These are phyloP conservation scores for Euthynnus affinis DNA, from an alignment of 2,797 vertebrate species.

Conservation along the genomic window DNA sequence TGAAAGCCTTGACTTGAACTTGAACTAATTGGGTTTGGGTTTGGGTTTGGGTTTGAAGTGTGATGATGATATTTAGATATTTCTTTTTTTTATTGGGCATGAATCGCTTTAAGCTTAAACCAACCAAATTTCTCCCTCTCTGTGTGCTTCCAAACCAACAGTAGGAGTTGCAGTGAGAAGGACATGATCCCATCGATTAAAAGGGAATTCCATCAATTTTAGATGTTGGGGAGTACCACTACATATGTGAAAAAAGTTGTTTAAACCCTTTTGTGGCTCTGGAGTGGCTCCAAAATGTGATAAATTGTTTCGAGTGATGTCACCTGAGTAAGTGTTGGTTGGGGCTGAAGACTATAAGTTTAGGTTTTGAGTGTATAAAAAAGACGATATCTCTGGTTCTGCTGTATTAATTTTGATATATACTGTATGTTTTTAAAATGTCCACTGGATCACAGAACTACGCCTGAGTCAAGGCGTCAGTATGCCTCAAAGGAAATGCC, in stretches of 20 bases:
- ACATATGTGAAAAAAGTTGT: background rate
- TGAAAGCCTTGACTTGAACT: background rate
- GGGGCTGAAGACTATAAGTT: too few species aligned
- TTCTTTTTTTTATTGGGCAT: background rate
- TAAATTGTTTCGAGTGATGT: too few species aligned
- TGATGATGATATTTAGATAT: background rate
- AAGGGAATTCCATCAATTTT: too few species aligned
- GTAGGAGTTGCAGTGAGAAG: background rate
- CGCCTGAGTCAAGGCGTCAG: background rate
- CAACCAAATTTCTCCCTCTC: background rate
- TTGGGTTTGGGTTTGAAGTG: background rate
- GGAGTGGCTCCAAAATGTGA: background rate
- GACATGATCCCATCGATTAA: background rate
- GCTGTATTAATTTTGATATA: too few species aligned
- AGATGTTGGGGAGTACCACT: too few species aligned
- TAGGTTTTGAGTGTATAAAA: too few species aligned
- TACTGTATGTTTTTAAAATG: too few species aligned
- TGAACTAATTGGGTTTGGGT: background rate
- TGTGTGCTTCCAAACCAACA: conserved; percentile 4
- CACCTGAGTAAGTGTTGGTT: too few species aligned
- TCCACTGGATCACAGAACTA: background rate
- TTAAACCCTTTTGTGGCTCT: background rate
- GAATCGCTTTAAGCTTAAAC: background rate
- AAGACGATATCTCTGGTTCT: too few species aligned
- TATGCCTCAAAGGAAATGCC: too few species aligned